Base-by-base conservation (phyloP, 2,113 vertebrate species). In the Suricata suricatta region DNA sequence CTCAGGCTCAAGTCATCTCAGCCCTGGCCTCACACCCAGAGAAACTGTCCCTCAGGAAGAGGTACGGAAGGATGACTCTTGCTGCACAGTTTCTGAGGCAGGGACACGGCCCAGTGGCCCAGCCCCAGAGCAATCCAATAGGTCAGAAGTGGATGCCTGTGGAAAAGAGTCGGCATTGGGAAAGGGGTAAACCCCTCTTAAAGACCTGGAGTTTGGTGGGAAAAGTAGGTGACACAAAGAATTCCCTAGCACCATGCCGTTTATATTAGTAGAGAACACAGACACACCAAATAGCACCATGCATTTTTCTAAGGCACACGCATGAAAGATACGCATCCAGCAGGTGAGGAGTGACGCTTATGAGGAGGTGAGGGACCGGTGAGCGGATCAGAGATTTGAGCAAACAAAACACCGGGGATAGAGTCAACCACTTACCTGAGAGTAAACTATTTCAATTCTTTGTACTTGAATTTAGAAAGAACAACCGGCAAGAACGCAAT, bases 121-220 rank as follows among this genome's bases (percentile, higher is more conserved):
- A 54, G n/a, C 19, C 21, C 27, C 5, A 5, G 31, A 76, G 9
- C 15, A 11, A 44, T 11, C 54, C 4, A 8, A 19, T 11, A n/a
- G 35, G 52, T 15, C 35, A 50, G 50, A 76, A 5, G 1, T 38
- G 23, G n/a, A 3, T 7, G 13, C 3, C 1, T 1, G 7, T 38
- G 27, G 9, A 33, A 47, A 7, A 0, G 7, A 91, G 44, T 11
- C 19, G 12, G 23, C 38, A 5, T 25, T 64, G 7, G 60, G 41
- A 71, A 47, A 17, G 2, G 71, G 44, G n/a, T 0, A 8, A 29
- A 15, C 79, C 57, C 35, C 5, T 71, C 66, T 21, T 16, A 66
- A 54, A 76, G 41, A 31, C 57, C 1, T 0, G 7, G 69, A 54
- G 25, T n/a, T 79, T 7, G 3, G 23, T 57, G 47, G 14, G 0